These are phyloP conservation scores for Oncorhynchus tshawytscha DNA, from an alignment of 2,113 vertebrate species.

Conservation along the genomic window DNA sequence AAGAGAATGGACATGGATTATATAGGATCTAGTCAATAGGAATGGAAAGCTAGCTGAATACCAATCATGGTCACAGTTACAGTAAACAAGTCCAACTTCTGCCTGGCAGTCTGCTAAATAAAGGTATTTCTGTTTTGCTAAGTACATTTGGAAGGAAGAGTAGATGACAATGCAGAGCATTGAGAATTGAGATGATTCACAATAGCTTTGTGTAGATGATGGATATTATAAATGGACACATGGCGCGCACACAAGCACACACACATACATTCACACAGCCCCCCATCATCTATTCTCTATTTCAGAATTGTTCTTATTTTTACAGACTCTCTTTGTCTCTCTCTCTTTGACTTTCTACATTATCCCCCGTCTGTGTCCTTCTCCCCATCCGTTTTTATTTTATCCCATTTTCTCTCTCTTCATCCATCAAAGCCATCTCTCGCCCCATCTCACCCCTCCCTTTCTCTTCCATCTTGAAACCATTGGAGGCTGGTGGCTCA, in stretches of 20 bases:
- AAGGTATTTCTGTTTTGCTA: neutral
- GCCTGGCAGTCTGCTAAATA: conserved; percentile 1
- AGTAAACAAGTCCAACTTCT: neutral
- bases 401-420: neutral
- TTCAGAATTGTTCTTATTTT: neutral
- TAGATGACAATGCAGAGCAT: conserved; percentile 5
- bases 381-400: neutral
- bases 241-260: too few species aligned
- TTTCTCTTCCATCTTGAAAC: conserved; percentile 7
- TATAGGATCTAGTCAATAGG: neutral
- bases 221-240: neutral
- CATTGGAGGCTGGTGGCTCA: too few species aligned
- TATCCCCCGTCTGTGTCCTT: neutral
- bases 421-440: neutral
- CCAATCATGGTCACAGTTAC: neutral
- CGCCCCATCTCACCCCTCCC: conserved; percentile 7
- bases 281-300: neutral
- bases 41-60: neutral
- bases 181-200: neutral
- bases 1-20: too few species aligned
- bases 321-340: neutral
- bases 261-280: too few species aligned
- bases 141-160: neutral
- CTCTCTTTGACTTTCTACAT: neutral
- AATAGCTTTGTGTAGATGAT: neutral